Percentiles rank a stretch among this genome's conserved stretches.
Conservation (phyloP, 2,113 vertebrate genomes). For the Motacilla tschutschensis region DNA sequence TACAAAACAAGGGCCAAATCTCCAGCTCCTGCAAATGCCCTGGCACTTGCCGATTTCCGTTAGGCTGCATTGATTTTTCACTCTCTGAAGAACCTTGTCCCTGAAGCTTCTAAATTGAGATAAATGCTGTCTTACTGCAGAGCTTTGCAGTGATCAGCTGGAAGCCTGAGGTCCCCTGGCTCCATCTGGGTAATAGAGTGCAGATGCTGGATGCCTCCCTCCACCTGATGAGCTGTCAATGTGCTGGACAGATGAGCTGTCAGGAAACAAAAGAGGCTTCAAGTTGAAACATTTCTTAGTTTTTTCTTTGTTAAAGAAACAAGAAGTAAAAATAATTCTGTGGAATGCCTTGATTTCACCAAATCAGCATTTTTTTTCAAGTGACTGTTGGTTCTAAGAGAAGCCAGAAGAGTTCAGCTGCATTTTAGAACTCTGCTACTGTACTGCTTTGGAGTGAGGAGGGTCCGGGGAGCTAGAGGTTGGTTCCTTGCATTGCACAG, state of each 20-base stretch:
- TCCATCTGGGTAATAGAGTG: conserved; percentile 38
- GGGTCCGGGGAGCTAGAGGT: neutral
- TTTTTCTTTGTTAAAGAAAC: neutral
- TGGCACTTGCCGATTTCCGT: neutral
- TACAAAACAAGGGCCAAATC: neutral
- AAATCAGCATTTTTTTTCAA: conserved; percentile 10
- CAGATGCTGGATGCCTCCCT: conserved; percentile 52
- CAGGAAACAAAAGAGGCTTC: conserved; percentile 1
- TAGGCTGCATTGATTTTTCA: neutral
- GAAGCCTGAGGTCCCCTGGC: conserved; percentile 15
- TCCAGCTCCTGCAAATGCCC: neutral
- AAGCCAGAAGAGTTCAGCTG: neutral
- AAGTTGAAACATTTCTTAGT: neutral
- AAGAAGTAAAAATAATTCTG: neutral
- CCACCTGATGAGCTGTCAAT: conserved; percentile 55
- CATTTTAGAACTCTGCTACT: neutral
- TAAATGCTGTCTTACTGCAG: conserved; percentile 13
- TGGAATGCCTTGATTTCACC: conserved; percentile 1
- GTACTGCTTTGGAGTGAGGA: neutral
- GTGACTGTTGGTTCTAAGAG: neutral
- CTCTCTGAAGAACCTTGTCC: neutral
- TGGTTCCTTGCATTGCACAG: neutral
- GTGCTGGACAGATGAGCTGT: conserved; percentile 44
- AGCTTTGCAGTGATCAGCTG: conserved; percentile 34
- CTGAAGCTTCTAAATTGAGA: conserved; percentile 20